Evolutionary conservation across 2,113 vertebrate species (phyloP).

Genomic region (Onychostruthus taczanowskii): DNA sequence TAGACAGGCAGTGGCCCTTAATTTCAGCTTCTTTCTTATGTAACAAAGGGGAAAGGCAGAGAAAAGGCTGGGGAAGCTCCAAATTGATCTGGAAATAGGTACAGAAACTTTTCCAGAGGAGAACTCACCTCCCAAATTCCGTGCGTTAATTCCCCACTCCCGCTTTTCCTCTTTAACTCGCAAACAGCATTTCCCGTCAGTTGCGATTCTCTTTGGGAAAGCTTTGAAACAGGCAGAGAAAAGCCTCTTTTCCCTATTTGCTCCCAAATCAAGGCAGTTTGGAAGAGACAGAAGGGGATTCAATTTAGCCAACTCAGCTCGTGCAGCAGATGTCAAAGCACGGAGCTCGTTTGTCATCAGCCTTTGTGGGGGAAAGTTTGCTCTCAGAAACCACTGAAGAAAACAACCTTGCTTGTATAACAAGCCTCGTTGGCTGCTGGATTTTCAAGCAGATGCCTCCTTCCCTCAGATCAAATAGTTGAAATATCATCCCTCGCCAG

Average conservation of each 20-base stretch:
- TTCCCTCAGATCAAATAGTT: background rate
- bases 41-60: background rate
- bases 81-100: fast-evolving
- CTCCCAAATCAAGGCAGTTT: background rate
- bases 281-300: background rate
- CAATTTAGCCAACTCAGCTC: conserved; percentile 18
- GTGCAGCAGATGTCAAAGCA: background rate
- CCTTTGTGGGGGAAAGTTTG: background rate
- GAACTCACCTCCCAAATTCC: background rate
- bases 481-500: background rate
- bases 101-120: background rate
- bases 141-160: background rate
- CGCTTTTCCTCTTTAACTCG: fast-evolving
- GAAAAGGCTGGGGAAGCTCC: background rate
- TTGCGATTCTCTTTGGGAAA: background rate
- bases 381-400: background rate
- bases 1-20: background rate
- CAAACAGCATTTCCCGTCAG: background rate
- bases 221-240: background rate
- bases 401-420: background rate
- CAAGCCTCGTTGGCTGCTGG: background rate
- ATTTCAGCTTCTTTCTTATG: fast-evolving
- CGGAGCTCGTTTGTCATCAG: background rate
- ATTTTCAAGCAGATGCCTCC: background rate
- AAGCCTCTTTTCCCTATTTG: background rate